Base-by-base conservation (phyloP, 2,113 vertebrate genomes). In the Paratilapia polleni region DNA sequence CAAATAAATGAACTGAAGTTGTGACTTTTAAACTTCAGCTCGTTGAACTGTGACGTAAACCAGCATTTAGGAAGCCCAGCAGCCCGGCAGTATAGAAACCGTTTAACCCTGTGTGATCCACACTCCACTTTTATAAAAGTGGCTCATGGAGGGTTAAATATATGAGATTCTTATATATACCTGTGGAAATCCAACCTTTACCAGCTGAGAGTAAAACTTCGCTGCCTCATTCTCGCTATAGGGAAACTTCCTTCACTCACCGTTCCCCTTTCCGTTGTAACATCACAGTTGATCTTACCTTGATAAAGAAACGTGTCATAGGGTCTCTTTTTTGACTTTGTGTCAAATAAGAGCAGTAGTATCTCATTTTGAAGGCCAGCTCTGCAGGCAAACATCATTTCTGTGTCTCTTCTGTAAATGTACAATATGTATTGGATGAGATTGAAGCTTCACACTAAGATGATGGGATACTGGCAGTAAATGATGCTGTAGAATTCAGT, bases 31-130 rank as follows among this genome's bases (percentile, higher is more conserved):
- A 64, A 19, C 54, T 74, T 79, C 26, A 34, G 60, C 66, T 86
- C 19, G 54, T 86, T 12, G 80, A 90, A 80, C 87, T 88, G 85
- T 88, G 88, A 92, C 54, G 62, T 88, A 15, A 74, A 63, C 17
- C 10, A 68, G 66, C 41, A 4, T 58, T 11, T 22, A 22, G 20
- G 54, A n/a, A 24, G 24, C 34, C 59, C 5, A 43, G 34, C 52
- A 38, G 26, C 26, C 56, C 22, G 31, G 4, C 26, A 28, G 49
- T 14, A 15, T 4, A 10, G n/a, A 28, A 5, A 8, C 20, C 22
- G 49, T 20, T 20, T 26, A 73, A 64, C 56, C 63, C 70, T 11
- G 11, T 75, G 75, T 20, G 36, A 57, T 17, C 49, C 60, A 73
- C 43, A 38, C 1, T 24, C 26, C 24, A 24, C 41, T 49, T 47